Percentiles rank a stretch among this genome's conserved stretches.
Conservation (phyloP, 1,140 invertebrate genomes). For the Anthonomus grandis region DNA sequence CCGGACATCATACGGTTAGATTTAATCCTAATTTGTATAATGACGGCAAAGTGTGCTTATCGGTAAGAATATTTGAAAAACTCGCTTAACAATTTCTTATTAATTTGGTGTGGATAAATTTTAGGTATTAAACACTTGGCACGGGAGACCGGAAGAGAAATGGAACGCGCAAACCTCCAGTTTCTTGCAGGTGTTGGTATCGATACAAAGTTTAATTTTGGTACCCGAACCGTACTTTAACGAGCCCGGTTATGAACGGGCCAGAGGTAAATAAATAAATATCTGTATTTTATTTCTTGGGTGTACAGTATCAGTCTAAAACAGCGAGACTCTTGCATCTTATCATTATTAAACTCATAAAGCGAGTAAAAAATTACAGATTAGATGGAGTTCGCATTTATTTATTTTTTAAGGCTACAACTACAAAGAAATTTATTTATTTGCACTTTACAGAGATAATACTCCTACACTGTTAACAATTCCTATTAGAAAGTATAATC, state of each 20-base stretch:
- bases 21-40: constrained; percentile 98
- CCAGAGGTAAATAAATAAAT: constrained; percentile 20
- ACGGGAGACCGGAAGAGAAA: constrained; percentile 96
- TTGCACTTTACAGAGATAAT: too few species aligned
- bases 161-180: constrained; percentile 97
- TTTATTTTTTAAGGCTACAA: too few species aligned
- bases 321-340: too few species aligned
- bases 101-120: neutral
- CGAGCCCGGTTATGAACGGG: constrained; percentile 71
- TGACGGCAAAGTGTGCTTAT: constrained; percentile 95
- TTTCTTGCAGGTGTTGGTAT: constrained; percentile 93
- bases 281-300: too few species aligned
- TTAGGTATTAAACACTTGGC: constrained; percentile 85
- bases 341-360: too few species aligned
- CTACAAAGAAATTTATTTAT: too few species aligned
- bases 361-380: too few species aligned
- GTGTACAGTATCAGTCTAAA: too few species aligned
- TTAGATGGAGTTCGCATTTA: too few species aligned
- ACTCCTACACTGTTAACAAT: too few species aligned
- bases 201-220: constrained; percentile 93
- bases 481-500: too few species aligned
- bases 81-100: neutral
- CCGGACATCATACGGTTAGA: constrained; percentile 86
- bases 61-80: constrained; percentile 48
- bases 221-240: constrained; percentile 98